Evolutionary conservation across 1,140 invertebrate species (phyloP).

Genomic region (Frieseomelitta varia): DNA sequence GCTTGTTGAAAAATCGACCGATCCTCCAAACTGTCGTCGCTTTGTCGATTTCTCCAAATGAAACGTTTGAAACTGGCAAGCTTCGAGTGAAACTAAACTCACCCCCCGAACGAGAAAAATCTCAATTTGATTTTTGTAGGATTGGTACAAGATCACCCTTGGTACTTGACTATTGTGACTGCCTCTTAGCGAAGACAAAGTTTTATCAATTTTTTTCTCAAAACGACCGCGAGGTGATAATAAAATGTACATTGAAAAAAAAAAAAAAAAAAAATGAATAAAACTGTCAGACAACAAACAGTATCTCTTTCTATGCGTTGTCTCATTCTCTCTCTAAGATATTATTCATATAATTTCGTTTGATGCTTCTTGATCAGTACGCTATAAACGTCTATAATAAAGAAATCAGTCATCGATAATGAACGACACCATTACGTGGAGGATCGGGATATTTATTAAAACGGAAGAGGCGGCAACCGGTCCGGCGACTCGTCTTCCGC

Average conservation of each 20-base stretch:
- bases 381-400: constrained; percentile 45
- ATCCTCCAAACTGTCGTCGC: accelerated
- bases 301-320: neutral
- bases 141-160: too few species aligned
- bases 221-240: neutral
- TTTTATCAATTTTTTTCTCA: neutral
- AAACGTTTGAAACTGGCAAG: neutral
- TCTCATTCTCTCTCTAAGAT: neutral
- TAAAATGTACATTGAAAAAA: neutral
- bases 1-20: neutral
- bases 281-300: neutral
- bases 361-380: neutral
- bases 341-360: constrained; percentile 49
- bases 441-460: constrained; percentile 61
- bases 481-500: constrained; percentile 44
- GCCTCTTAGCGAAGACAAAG: neutral
- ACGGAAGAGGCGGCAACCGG: constrained; percentile 57
- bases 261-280: too few species aligned
- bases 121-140: too few species aligned
- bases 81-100: neutral
- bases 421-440: constrained; percentile 64
- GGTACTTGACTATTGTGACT: too few species aligned
- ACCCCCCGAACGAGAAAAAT: neutral
- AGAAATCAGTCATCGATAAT: constrained; percentile 54
- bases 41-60: neutral